Base-by-base conservation (phyloP, 92 coral and sea anemone species). In the Epizoanthus illoricatus region DNA sequence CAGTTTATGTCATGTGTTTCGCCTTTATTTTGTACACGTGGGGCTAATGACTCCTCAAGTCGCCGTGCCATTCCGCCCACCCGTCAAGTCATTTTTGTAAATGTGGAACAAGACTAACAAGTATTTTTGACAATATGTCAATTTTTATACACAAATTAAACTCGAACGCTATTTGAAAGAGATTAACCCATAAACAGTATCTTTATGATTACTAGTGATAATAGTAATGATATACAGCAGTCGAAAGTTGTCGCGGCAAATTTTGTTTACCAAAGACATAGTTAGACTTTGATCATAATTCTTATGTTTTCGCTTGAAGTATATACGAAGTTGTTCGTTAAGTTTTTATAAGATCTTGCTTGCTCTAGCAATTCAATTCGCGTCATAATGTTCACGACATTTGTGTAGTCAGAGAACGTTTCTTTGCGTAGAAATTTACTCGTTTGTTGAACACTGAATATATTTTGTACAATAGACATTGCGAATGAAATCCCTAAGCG, bases 121-220 rank as follows among this genome's bases (percentile, higher is more conserved):
- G 42, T 78, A 42, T 78, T 63, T 78, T 78, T 78, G 82, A 78
- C 82, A 78, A 78, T 43, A 63, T 78, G 82, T 78, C 82, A 78
- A 18, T 42, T 63, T 78, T 78, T 78, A 45, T 78, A 78, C 47
- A 43, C 71, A 78, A 63, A 78, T 70, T 76, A 42, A 42, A 78
- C 71, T 64, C 21, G 56, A 78, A 64, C 18, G 82, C 41, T 41
- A 64, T 62, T 63, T 43, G 82, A 78, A 76, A 61, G 55, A 78
- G 20, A 64, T 63, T 78, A 62, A 41, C 23, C 23, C 54, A 17
- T 62, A 19, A 16, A 19, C 82, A 78, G 69, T 71, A 49, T 49
- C 33, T 5, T 71, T 2, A 15, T 40, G 49, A 64, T 63, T 78
- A 70, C 19, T 41, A 62, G 7, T 8, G 49, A 52, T 24, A 36